Evolutionary conservation across 2,797 vertebrate genomes (phyloP).

Genomic region (Siniperca undulata): DNA sequence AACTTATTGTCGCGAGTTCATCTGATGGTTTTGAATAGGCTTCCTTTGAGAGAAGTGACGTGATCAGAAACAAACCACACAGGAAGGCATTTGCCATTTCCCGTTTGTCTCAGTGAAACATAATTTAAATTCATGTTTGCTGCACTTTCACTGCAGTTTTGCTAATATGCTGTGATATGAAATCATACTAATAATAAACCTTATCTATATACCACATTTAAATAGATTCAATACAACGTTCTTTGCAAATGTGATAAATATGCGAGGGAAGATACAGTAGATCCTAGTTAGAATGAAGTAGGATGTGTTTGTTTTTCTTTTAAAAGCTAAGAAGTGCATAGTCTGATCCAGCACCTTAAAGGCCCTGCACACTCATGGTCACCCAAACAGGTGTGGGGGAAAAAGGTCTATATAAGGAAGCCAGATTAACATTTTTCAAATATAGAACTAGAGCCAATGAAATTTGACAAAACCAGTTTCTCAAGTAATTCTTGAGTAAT

Average conservation of each 20-base stretch:
- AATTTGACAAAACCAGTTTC: background rate
- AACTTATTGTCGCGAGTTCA: background rate
- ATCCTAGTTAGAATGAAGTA: background rate
- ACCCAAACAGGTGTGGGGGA: background rate
- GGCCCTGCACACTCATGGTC: too few relatives aligned
- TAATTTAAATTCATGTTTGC: background rate
- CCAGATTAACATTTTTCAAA: too few relatives aligned
- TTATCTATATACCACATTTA: background rate
- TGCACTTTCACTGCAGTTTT: background rate
- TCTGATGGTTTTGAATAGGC: constrained; percentile 14
- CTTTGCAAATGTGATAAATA: background rate
- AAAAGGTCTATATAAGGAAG: background rate
- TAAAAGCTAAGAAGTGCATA: background rate
- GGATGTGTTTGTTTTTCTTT: background rate
- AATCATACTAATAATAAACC: too few relatives aligned
- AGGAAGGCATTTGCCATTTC: constrained; percentile 53
- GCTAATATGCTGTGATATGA: background rate
- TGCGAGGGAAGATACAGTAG: background rate
- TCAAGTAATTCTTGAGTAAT: too few relatives aligned
- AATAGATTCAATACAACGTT: background rate
- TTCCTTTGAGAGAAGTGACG: constrained; percentile 52
- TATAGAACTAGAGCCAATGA: background rate
- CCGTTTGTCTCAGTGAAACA: constrained; percentile 15
- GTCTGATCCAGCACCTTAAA: background rate
- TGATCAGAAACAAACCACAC: constrained; percentile 59